Conservation (phyloP, 1,140 invertebrate genomes). For the Lepidurus packardi region DNA sequence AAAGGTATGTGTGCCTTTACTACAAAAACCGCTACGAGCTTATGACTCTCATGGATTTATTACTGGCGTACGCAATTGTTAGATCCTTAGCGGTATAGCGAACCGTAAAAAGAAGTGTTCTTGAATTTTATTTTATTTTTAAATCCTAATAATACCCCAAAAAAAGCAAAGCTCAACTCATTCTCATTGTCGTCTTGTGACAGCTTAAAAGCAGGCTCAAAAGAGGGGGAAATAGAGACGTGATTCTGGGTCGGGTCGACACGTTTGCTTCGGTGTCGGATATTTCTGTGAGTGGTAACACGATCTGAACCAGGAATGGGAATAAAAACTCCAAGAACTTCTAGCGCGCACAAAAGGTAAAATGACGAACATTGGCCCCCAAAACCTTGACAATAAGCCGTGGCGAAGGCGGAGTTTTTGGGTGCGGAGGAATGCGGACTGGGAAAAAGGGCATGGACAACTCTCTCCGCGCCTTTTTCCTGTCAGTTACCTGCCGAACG, state of each 20-base stretch:
- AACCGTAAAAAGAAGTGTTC: conserved; percentile 5
- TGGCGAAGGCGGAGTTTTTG: neutral
- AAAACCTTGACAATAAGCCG: conserved; percentile 4
- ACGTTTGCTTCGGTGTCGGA: conserved; percentile 11
- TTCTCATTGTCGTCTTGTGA: neutral
- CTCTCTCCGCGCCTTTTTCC: conserved; percentile 17
- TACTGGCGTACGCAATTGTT: neutral
- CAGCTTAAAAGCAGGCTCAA: neutral
- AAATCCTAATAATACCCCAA: neutral
- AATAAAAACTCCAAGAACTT: neutral
- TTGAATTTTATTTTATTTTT: neutral
- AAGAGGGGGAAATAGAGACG: neutral
- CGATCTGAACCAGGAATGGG: neutral
- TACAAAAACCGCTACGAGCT: neutral
- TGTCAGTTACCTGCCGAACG: neutral
- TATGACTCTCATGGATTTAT: neutral
- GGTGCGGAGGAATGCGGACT: conserved; percentile 8
- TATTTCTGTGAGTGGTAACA: neutral
- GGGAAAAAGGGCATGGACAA: conserved; percentile 3
- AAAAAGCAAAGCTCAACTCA: neutral
- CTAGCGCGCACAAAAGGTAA: conserved; percentile 5
- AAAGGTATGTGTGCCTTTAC: neutral
- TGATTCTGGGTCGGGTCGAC: neutral
- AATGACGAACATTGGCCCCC: neutral
- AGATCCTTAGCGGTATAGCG: neutral